Evolutionary conservation across 1,140 invertebrate species (phyloP).

Genomic region (Drosophila trapezifrons): DNA sequence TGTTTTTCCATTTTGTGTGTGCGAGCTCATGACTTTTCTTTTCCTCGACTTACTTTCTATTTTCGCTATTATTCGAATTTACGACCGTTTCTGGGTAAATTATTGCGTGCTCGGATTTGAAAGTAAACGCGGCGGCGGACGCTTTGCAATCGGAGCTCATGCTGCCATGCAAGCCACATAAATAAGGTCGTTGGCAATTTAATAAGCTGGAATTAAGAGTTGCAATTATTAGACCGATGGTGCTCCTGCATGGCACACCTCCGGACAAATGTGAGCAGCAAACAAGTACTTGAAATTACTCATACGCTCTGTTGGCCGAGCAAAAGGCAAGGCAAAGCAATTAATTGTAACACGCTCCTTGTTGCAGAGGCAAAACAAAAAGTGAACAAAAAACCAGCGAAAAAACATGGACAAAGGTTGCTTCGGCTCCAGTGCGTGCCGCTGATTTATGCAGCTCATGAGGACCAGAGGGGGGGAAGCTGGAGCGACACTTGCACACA

Average conservation of each 20-base stretch:
- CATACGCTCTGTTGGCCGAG: conserved; percentile 56
- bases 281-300: conserved; percentile 61
- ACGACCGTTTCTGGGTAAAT: conserved; percentile 61
- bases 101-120: conserved; percentile 55
- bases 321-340: conserved; percentile 41
- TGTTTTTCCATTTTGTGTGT: conserved; percentile 46
- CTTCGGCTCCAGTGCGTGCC: conserved; percentile 54
- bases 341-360: conserved; percentile 67
- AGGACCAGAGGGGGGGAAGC: conserved; percentile 4
- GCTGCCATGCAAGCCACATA: conserved; percentile 28
- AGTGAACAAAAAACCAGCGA: conserved; percentile 2
- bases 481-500: conserved; percentile 49
- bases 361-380: conserved; percentile 32
- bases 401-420: conserved; percentile 47
- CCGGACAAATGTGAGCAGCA: conserved; percentile 33
- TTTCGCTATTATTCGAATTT: conserved; percentile 65
- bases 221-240: conserved; percentile 29
- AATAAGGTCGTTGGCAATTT: conserved; percentile 58
- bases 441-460: conserved; percentile 74
- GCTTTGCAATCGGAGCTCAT: conserved; percentile 30
- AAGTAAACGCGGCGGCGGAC: conserved; percentile 35
- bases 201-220: conserved; percentile 60
- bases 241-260: conserved; percentile 8
- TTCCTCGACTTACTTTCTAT: conserved; percentile 35
- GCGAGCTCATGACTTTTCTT: conserved; percentile 42